Percentiles rank a stretch among this genome's conserved stretches.
Evolutionary conservation across 2,888 invertebrate species (phyloP).

Genomic region (Diaprepes abbreviatus): DNA sequence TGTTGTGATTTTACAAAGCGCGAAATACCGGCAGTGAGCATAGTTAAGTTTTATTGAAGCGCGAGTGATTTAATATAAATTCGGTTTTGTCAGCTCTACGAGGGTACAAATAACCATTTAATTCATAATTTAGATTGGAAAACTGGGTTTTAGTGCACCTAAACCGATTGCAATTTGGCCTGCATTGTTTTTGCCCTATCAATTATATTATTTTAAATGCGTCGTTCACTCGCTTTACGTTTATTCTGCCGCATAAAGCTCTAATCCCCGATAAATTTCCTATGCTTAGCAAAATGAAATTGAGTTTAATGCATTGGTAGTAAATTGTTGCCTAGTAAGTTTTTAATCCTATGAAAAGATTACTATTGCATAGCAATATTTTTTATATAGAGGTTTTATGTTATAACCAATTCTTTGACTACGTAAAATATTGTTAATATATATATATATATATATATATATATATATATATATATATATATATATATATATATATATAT

Average conservation of each 20-base stretch:
- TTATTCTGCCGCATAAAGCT: constrained; percentile 19
- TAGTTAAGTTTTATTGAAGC: constrained; percentile 44
- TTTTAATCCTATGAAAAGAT: constrained; percentile 4
- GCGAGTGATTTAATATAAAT: constrained; percentile 54
- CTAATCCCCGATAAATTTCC: constrained; percentile 21
- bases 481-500: too few relatives aligned
- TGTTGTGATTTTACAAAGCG: constrained; percentile 34
- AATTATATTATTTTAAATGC: constrained; percentile 57
- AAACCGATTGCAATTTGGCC: constrained; percentile 57
- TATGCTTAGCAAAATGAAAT: constrained; percentile 18
- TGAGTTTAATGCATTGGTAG: constrained; percentile 10
- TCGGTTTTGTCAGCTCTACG: constrained; percentile 54
- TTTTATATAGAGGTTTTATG: too few relatives aligned
- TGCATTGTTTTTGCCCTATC: constrained; percentile 56
- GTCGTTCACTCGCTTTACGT: constrained; percentile 15
- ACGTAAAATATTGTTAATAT: too few relatives aligned
- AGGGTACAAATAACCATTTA: constrained; percentile 57
- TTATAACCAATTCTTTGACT: too few relatives aligned
- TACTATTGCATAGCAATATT: background rate
- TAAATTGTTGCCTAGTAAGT: constrained; percentile 13
- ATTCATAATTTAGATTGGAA: constrained; percentile 58
- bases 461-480: too few relatives aligned
- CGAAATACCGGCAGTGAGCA: constrained; percentile 39
- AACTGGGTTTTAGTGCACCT: constrained; percentile 54
- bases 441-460: too few relatives aligned